Evolutionary conservation across 2,113 vertebrate genomes (phyloP).

Genomic region (Rhinoderma darwinii): DNA sequence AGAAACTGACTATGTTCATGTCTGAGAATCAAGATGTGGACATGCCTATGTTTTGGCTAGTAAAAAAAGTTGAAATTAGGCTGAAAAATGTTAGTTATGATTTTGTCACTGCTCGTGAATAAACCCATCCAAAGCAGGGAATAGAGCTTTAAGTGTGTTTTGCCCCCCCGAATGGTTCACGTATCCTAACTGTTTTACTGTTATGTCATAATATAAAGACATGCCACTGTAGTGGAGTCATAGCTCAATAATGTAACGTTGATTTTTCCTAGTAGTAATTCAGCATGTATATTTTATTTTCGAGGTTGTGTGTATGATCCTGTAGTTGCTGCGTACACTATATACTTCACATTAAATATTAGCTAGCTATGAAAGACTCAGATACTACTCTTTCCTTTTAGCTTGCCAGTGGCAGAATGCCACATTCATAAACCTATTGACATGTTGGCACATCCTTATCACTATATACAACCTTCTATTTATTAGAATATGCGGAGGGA

Average conservation of each 20-base stretch:
- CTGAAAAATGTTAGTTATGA: not conserved
- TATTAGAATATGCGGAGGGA: constrained; percentile 23
- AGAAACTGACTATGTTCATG: not conserved
- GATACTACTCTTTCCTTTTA: not conserved
- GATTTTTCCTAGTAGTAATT: not conserved
- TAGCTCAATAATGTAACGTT: not conserved
- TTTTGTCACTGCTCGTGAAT: not conserved
- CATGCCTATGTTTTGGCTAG: not conserved
- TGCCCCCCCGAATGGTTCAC: too few relatives aligned
- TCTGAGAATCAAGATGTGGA: not conserved
- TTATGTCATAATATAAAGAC: not conserved
- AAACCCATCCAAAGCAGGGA: too few relatives aligned
- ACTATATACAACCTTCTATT: constrained; percentile 10
- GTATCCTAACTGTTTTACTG: too few relatives aligned
- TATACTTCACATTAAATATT: not conserved
- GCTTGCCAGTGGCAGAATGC: constrained; percentile 15
- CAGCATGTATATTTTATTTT: not conserved
- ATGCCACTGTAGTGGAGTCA: not conserved
- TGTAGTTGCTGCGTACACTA: not conserved
- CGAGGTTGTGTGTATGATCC: not conserved
- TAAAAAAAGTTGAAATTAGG: too few relatives aligned
- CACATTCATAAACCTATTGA: constrained; percentile 21
- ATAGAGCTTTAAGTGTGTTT: too few relatives aligned
- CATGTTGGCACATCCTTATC: constrained; percentile 16
- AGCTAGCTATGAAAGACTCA: not conserved